Evolutionary conservation across 2,113 vertebrate genomes (phyloP).

Genomic region (Oreochromis niloticus): DNA sequence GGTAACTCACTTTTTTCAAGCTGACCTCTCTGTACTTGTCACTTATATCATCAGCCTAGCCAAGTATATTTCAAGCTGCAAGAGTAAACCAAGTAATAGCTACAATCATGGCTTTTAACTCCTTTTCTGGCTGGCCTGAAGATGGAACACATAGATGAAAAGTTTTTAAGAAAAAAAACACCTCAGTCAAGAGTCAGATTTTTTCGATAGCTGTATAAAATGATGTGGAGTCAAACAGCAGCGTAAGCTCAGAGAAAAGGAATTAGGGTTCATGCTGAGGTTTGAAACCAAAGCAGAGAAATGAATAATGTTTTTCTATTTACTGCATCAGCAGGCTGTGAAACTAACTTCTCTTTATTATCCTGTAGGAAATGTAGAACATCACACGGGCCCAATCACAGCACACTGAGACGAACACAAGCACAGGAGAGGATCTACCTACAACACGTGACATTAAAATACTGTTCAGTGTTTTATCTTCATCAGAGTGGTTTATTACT

Average conservation of each 20-base stretch:
- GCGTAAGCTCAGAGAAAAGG: neutral
- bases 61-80: neutral
- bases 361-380: conserved; percentile 7
- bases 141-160: neutral
- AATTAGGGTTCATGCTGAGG: neutral
- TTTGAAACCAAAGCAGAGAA: neutral
- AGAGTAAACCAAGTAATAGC: neutral
- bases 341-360: conserved; percentile 5
- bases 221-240: neutral
- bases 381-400: neutral
- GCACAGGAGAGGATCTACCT: neutral
- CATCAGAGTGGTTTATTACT: neutral
- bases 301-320: conserved; percentile 32
- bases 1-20: neutral
- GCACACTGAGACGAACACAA: neutral
- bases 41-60: neutral
- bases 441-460: neutral
- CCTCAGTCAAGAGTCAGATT: neutral
- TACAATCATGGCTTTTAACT: neutral
- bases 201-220: neutral
- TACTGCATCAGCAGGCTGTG: neutral
- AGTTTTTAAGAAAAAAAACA: neutral
- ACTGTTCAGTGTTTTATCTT: neutral
- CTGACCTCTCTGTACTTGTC: neutral
- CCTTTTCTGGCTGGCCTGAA: neutral